Evolutionary conservation across 2,113 vertebrate species (phyloP), one percentile per base, ranked within the genome.

Genomic region (Mobula birostris): DNA sequence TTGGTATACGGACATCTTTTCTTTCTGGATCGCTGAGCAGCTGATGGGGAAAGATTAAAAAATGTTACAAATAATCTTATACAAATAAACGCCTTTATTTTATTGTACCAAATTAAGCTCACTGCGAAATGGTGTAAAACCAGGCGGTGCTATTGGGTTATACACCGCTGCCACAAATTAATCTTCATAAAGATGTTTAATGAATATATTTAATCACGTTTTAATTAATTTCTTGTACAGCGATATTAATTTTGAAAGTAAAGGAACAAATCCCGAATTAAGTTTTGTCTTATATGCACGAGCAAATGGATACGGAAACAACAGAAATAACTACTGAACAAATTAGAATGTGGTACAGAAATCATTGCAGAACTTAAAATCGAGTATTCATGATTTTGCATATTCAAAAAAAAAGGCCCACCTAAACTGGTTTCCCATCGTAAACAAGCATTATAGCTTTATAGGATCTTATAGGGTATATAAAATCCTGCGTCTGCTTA

Each of bases 401-500:
- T 76, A 93, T 93, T 74, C 72, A 15, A 94, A 91, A 96, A 97
- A 15, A 94, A 91, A 96, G 97, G 96, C 96, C 96, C 95, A 96
- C 96, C 97, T 97, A 97, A 97, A 97, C 97, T 96, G 97, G 97
- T 98, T 98, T 97, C 97, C 98, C 97, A 97, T 98, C 97, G 98
- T 99, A 99, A 99, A 99, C 97, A 97, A 96, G 90, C 97, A 98
- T 99, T 98, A 99, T 98, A 98, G 96, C 97, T 97, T 96, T 97
- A 98, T 97, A 98, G 96, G 97, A 98, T 97, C 98, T 98, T 99
- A 98, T 97, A 97, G 98, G 98, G 98, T 97, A 97, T 98, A 98
- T 99, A 99, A 99, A 99, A 98, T 96, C 97, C 96, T 98, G 98
- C 98, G 97, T 97, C 97, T 98, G 98, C 98, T 98, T 99, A 99